Evolutionary conservation across 1,140 invertebrate species (phyloP).

Genomic region (Nylanderia fulva): DNA sequence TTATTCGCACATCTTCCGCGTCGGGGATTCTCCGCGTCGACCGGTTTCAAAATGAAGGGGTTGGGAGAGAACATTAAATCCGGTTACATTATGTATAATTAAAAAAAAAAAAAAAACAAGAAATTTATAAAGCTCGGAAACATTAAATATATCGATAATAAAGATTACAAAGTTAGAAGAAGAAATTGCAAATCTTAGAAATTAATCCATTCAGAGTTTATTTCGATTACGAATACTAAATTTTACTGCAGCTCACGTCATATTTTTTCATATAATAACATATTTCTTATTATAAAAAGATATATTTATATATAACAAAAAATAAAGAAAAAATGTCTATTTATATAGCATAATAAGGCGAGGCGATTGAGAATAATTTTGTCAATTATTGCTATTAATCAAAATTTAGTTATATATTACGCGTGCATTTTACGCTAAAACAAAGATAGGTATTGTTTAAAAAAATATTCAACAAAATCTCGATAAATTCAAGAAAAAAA

Average conservation of each 20-base stretch:
- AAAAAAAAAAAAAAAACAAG: background rate
- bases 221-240: background rate
- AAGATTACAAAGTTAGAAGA: background rate
- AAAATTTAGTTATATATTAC: background rate
- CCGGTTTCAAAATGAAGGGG: conserved; percentile 11
- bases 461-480: background rate
- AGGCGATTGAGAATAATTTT: background rate
- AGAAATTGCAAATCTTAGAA: background rate
- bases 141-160: background rate
- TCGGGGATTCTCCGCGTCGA: background rate
- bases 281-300: conserved; percentile 30
- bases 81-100: background rate
- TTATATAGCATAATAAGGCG: background rate
- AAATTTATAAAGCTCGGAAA: background rate
- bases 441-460: background rate
- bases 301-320: too few species aligned
- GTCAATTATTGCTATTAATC: background rate
- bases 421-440: background rate
- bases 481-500: background rate
- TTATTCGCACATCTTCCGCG: conserved; percentile 64
- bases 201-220: background rate
- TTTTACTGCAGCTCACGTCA: background rate
- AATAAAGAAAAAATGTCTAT: conserved; percentile 16
- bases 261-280: conserved; percentile 13
- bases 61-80: background rate